phyloP scores from a whole-genome alignment of 2,113 vertebrate genomes.

The Morphnarchus princeps region DNA sequence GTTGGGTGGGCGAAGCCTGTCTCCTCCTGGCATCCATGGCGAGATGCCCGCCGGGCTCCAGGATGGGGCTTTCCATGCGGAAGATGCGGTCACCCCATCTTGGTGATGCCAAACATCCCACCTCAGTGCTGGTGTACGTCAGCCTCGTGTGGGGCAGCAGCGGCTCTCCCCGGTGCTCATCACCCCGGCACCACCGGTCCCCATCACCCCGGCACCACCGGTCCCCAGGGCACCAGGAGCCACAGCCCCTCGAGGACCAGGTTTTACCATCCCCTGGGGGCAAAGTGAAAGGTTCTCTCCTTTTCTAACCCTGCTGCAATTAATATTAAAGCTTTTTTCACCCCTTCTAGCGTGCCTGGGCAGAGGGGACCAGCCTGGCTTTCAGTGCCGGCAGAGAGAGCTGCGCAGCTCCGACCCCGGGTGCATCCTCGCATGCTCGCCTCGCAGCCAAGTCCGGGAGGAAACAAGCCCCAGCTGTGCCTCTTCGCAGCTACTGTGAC shows the following conservation, averaged over 20 bases:
- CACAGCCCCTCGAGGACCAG: rapidly evolving
- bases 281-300: not conserved
- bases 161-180: not conserved
- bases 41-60: not conserved
- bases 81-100: not conserved
- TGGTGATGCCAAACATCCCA: not conserved
- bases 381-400: rapidly evolving
- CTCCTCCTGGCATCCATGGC: not conserved
- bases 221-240: not conserved
- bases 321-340: not conserved
- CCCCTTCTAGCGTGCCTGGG: rapidly evolving
- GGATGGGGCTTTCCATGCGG: not conserved
- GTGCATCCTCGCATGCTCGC: not conserved
- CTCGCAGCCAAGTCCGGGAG: not conserved
- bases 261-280: not conserved
- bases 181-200: not conserved
- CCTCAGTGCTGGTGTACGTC: not conserved
- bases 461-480: conserved; percentile 43
- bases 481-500: not conserved
- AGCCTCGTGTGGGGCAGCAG: not conserved
- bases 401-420: not conserved
- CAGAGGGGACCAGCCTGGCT: not conserved
- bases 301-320: not conserved
- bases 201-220: not conserved
- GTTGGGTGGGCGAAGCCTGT: rapidly evolving